phyloP scores from a whole-genome alignment of 53 echinoderm and acorn worm species.

The Crossaster papposus region DNA sequence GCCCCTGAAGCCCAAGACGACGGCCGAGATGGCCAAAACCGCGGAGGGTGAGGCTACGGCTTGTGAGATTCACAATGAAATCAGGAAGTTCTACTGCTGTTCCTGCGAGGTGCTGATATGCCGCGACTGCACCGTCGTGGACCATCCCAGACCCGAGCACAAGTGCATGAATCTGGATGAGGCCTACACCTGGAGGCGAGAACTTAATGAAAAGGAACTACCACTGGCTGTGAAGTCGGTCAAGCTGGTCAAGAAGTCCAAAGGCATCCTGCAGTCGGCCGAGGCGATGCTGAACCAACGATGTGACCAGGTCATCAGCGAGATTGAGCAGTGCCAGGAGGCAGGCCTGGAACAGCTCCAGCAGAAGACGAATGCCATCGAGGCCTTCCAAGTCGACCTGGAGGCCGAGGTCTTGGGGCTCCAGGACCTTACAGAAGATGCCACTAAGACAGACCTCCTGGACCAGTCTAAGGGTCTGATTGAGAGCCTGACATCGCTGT shows the following conservation, averaged over 20 bases:
- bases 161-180: conserved; percentile 57
- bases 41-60: conserved; percentile 29
- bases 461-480: conserved; percentile 40
- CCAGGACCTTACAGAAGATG: conserved; percentile 24
- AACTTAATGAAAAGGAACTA: conserved; percentile 29
- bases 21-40: background rate
- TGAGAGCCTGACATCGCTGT: conserved; percentile 19
- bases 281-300: conserved; percentile 35
- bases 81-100: conserved; percentile 46
- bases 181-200: conserved; percentile 48
- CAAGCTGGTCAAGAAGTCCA: conserved; percentile 8
- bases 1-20: background rate
- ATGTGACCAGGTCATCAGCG: conserved; percentile 45
- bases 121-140: conserved; percentile 63
- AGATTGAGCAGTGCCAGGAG: conserved; percentile 28
- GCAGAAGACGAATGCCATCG: background rate
- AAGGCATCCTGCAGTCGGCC: background rate
- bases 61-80: conserved; percentile 50
- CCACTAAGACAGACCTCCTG: conserved; percentile 35
- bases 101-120: conserved; percentile 56
- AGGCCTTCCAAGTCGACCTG: conserved; percentile 13
- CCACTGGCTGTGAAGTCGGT: conserved; percentile 12
- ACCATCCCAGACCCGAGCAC: conserved; percentile 62
- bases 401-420: conserved; percentile 4
- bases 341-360: conserved; percentile 21